Evolutionary conservation across 2,797 vertebrate genomes (phyloP).

Genomic region (Enteromius treurensis): DNA sequence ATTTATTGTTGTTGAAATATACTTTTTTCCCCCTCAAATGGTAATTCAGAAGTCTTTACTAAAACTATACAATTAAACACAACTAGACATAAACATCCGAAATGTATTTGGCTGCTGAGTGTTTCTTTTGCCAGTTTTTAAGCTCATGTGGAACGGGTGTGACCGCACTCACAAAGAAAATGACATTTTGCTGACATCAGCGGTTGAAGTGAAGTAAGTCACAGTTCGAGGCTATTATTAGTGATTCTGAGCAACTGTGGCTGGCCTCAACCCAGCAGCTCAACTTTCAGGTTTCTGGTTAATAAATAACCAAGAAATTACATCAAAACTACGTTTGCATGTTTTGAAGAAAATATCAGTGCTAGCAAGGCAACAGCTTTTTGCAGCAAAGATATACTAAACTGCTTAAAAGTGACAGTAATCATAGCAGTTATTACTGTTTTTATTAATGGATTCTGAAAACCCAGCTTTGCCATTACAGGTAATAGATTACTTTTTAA

Average conservation of each 20-base stretch:
- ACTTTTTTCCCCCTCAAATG: background rate
- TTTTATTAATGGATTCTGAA: background rate
- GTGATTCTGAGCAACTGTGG: background rate
- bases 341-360: background rate
- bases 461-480: background rate
- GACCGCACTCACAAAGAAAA: background rate
- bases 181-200: constrained; percentile 12
- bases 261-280: background rate
- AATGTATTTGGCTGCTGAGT: background rate
- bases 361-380: background rate
- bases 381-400: background rate
- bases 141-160: background rate
- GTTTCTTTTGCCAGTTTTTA: background rate
- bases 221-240: constrained; percentile 12
- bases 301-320: background rate
- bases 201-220: background rate
- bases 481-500: background rate
- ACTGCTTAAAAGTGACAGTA: background rate
- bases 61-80: background rate
- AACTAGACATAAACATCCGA: background rate
- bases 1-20: background rate
- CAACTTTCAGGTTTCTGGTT: background rate
- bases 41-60: background rate
- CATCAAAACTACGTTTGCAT: background rate
- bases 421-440: background rate